Conservation (phyloP, 2,888 invertebrate genomes). For the Callimorpha dominula region DNA sequence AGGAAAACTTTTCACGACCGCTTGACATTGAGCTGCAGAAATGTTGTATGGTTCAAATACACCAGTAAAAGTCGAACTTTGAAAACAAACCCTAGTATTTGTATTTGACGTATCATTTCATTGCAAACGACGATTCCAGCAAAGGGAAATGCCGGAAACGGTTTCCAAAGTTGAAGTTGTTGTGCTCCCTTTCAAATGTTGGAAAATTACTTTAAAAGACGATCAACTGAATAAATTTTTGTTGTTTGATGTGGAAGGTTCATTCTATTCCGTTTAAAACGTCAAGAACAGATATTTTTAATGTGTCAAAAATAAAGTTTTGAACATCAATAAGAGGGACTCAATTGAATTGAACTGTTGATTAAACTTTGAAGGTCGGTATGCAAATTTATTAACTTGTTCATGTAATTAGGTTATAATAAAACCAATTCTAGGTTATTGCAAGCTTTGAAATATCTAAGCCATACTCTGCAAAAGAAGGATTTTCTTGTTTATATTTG, state of each 20-base stretch:
- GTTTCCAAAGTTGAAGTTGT: constrained; percentile 34
- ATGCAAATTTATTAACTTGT: not conserved
- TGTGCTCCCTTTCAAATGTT: constrained; percentile 29
- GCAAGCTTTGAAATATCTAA: too few relatives aligned
- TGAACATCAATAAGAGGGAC: not conserved
- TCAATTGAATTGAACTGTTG: not conserved
- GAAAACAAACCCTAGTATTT: constrained; percentile 27
- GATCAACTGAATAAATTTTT: constrained; percentile 37
- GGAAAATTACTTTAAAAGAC: constrained; percentile 34
- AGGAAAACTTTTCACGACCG: too few relatives aligned
- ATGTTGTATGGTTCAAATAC: not conserved
- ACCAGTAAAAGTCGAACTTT: constrained; percentile 31
- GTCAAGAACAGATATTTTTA: constrained; percentile 11
- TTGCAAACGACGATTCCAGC: constrained; percentile 38
- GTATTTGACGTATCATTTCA: constrained; percentile 39
- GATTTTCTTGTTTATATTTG: too few relatives aligned
- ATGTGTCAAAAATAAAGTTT: constrained; percentile 7
- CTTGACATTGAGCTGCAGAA: not conserved
- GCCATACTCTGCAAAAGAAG: too few relatives aligned
- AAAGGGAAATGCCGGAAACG: constrained; percentile 28
- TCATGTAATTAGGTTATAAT: not conserved
- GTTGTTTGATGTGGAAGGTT: constrained; percentile 35
- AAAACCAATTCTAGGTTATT: not conserved
- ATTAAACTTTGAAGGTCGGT: not conserved
- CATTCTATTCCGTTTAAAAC: constrained; percentile 6